Conservation (phyloP, 1,140 invertebrate species). For the Argopecten irradians region DNA sequence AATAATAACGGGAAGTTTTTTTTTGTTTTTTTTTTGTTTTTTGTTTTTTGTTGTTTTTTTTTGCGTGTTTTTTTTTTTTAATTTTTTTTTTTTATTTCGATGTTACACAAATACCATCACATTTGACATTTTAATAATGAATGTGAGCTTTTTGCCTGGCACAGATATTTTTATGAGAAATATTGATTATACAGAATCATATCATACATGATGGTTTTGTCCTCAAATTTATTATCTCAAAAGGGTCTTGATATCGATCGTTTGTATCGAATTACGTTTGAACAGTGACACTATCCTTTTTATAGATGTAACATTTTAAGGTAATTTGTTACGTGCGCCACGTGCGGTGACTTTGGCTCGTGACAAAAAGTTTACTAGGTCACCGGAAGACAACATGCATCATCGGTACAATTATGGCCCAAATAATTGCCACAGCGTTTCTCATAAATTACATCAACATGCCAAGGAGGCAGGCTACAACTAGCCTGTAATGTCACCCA, state of each 20-base stretch:
- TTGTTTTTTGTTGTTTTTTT: too few relatives aligned
- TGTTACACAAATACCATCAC: too few relatives aligned
- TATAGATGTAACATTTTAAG: not conserved
- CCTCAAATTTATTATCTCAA: not conserved
- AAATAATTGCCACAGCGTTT: not conserved
- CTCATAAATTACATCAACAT: slow-evolving; percentile 8
- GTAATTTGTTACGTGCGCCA: not conserved
- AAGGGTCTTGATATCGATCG: not conserved
- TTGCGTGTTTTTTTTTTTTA: too few relatives aligned
- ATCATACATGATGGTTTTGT: not conserved
- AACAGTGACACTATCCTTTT: not conserved
- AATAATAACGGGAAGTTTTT: too few relatives aligned
- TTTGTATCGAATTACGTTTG: not conserved
- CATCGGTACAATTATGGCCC: not conserved
- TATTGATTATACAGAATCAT: not conserved
- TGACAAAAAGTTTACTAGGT: slow-evolving; percentile 21
- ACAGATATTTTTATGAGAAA: too few relatives aligned
- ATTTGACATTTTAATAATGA: too few relatives aligned
- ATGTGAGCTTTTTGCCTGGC: too few relatives aligned
- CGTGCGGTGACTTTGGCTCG: not conserved
- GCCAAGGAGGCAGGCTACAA: not conserved
- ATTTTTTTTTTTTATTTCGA: too few relatives aligned
- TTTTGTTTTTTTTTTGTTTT: too few relatives aligned
- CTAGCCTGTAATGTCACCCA: not conserved
- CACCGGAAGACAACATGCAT: not conserved